Base-by-base conservation (phyloP, 1,140 invertebrate species). In the Aphaenogaster ashmeadi region DNA sequence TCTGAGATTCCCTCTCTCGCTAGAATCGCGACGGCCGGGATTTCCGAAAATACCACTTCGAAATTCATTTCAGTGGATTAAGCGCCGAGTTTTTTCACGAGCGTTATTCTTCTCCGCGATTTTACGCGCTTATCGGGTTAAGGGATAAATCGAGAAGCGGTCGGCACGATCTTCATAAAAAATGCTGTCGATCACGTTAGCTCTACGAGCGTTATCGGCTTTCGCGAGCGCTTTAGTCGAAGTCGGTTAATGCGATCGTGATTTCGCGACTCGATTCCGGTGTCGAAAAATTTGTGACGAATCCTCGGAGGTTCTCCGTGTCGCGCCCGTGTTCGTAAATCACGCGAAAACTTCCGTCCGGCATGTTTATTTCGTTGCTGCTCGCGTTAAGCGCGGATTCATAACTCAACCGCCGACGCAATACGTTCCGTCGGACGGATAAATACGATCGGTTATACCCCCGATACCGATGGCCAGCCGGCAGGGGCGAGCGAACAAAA, bases 401-500 rank as follows among this genome's bases (percentile, higher is more conserved):
- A 84, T 84, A 84, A 84, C 69, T 84, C 69, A 84, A 84, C 69
- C 56, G 69, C 69, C 69, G 69, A 74, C 33, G 56, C 80, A 84
- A 84, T 84, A 84, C 41, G 80, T 84, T 84, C 52, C 38, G 67
- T 18, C n/a, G 54, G 80, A 84, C 80, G 80, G 56, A 84, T 84
- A 84, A 84, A 84, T 84, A 84, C 58, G 69, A 84, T 75, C 69
- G 69, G 69, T 83, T 83, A 83, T 74, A 84, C 41, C 74, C 54
- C 11, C 67, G 52, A 58, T 74, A 58, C 66, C 41, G 41, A 74
- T 47, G 67, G 0, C 18, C 54, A 38, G 52, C 21, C 79, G 13
- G 38, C 4, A 58, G 52, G 3, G 36, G 36, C 66, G 79, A 44
- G 52, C 38, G 33, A 74, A 60, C 33, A 84, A 74, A 84, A 74